Evolutionary conservation across 2,113 vertebrate species (phyloP).

Genomic region (Microcebus jonahi): DNA sequence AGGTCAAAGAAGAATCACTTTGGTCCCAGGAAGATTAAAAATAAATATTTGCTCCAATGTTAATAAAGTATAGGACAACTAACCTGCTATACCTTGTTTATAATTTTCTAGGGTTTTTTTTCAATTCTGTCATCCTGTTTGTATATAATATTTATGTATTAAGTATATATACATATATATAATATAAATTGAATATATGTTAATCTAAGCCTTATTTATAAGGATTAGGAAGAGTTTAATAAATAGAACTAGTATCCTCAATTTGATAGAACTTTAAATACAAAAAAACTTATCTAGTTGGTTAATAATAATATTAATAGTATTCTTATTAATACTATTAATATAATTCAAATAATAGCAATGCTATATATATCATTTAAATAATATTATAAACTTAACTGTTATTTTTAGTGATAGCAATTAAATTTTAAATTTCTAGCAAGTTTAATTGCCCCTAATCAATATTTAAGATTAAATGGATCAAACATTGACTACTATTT

Average conservation of each 20-base stretch:
- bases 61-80: background rate
- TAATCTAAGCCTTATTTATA: background rate
- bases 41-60: background rate
- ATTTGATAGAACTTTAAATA: background rate
- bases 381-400: background rate
- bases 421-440: background rate
- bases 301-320: background rate
- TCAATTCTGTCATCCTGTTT: background rate
- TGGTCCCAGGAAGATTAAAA: background rate
- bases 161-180: background rate
- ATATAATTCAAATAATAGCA: background rate
- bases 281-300: background rate
- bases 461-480: slow-evolving; percentile 39
- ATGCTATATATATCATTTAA: background rate
- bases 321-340: background rate
- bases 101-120: background rate
- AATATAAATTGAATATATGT: background rate
- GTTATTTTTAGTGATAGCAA: slow-evolving; percentile 5
- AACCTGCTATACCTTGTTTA: background rate
- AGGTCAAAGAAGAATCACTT: background rate
- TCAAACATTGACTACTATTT: background rate
- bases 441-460: slow-evolving; percentile 2
- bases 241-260: background rate
- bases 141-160: background rate
- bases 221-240: background rate